Evolutionary conservation across 2,797 vertebrate genomes (phyloP), one percentile per base, ranked within the genome.

Genomic region (Pogoniulus pusillus): DNA sequence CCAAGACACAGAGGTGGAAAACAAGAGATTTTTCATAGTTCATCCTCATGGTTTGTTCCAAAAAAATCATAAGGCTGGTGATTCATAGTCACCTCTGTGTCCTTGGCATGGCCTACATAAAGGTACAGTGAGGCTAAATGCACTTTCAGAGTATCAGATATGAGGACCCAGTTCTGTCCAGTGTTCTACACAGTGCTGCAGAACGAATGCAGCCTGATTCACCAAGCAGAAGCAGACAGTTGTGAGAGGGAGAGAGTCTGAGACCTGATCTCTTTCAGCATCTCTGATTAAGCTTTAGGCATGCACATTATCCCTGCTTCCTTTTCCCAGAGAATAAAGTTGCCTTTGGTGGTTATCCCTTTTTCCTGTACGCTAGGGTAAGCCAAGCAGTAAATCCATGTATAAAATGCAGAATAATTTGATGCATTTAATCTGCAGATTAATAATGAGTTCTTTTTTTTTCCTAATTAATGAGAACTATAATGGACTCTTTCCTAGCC

Each of bases 281-380:
- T 53, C 14, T 80, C 68, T 57, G 16, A n/a, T 80, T 60, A 80
- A 71, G 24, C 17, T 82, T 82, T 71, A 64, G 54, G 35, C 58
- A 34, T 13, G 18, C 29, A 71, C n/a, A 51, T 60, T 85, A 37
- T 64, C 75, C 77, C 9, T 74, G 20, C 35, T 64, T 91, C 87
- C 45, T 54, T 29, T 60, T 91, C 87, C 45, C 58, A 80, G 69
- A 87, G 32, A n/a, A 76, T 64, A 73, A 90, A 90, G 84, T 60
- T 80, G 20, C 26, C 68, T 39, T 76, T 86, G 64, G 30, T 29
- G 82, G 5, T 51, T 62, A 83, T 78, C 66, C n/a, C 16, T 81
- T 63, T 22, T 27, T 60, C 20, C 15, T 32, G 16, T 20, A 37
- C 1, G 1, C 15, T 0, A 0, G 57, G 26, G 22, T n/a, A 88